Conservation (phyloP, 2,888 invertebrate genomes). For the Saturnia pavonia region DNA sequence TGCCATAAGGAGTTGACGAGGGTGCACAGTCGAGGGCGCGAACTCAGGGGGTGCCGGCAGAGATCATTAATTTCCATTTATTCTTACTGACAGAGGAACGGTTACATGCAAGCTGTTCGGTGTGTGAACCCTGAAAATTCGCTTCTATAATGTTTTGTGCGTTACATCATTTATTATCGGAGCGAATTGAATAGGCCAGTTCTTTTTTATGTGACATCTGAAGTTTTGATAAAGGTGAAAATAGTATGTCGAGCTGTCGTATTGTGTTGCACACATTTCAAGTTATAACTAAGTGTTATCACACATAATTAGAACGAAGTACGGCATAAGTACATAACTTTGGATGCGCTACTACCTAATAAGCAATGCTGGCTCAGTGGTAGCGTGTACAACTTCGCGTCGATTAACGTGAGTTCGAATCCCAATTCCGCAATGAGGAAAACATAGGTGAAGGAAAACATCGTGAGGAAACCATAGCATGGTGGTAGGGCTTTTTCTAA, state of each 20-base stretch:
- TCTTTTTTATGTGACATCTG: neutral
- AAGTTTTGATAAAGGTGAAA: neutral
- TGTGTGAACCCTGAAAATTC: conserved; percentile 37
- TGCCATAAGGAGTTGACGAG: conserved; percentile 35
- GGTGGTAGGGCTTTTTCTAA: too few relatives aligned
- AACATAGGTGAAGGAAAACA: too few relatives aligned
- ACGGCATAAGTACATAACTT: too few relatives aligned
- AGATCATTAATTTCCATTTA: conserved; percentile 68
- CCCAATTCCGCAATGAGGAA: too few relatives aligned
- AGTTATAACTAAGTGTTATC: neutral
- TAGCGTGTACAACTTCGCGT: too few relatives aligned
- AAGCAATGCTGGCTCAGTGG: too few relatives aligned
- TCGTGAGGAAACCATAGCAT: too few relatives aligned
- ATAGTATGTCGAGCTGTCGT: neutral
- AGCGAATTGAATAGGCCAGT: neutral
- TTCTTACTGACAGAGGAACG: conserved; percentile 57
- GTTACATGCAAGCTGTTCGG: conserved; percentile 30
- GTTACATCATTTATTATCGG: conserved; percentile 3
- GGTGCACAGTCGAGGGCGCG: conserved; percentile 22
- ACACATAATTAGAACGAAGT: too few relatives aligned
- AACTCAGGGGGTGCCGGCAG: conserved; percentile 38
- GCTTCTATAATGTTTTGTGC: conserved; percentile 24
- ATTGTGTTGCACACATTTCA: neutral
- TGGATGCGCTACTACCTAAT: too few relatives aligned
- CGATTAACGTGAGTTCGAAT: too few relatives aligned